Evolutionary conservation across 2,113 vertebrate genomes (phyloP).

Genomic region (Sylvietta virens): DNA sequence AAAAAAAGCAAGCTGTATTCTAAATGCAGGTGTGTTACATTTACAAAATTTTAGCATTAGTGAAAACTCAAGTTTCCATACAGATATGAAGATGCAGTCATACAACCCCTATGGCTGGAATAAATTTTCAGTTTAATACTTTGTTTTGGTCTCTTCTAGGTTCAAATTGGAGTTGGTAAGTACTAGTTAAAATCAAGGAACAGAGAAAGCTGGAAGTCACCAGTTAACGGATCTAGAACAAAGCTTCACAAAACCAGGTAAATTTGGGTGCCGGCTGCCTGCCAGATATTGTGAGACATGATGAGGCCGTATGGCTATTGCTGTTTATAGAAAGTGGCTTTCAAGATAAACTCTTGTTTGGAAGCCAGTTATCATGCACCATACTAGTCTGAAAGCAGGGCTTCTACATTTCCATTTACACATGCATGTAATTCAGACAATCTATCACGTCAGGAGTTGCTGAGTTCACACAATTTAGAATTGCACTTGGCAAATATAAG

Average conservation of each 20-base stretch:
- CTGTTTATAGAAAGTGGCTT: neutral
- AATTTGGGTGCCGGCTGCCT: neutral
- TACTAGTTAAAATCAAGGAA: neutral
- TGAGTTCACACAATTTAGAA: neutral
- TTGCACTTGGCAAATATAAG: neutral
- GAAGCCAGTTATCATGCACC: neutral
- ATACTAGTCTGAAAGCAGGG: neutral
- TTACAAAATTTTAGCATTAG: neutral
- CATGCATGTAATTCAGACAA: neutral
- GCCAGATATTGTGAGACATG: accelerated
- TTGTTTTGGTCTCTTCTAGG: neutral
- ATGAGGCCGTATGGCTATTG: neutral
- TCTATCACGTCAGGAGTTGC: accelerated
- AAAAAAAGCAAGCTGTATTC: neutral
- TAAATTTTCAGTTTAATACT: neutral
- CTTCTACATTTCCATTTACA: neutral
- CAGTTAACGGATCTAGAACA: neutral
- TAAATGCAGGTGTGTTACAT: neutral
- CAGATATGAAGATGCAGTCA: neutral
- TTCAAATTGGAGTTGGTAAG: neutral
- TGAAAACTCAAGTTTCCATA: neutral
- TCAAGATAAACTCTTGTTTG: neutral
- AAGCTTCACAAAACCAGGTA: neutral
- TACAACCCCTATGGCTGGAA: neutral
- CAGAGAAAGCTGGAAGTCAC: neutral